These are phyloP conservation scores for Rhynchophorus ferrugineus DNA, from an alignment of 1,140 invertebrate genomes.

Conservation along the genomic window DNA sequence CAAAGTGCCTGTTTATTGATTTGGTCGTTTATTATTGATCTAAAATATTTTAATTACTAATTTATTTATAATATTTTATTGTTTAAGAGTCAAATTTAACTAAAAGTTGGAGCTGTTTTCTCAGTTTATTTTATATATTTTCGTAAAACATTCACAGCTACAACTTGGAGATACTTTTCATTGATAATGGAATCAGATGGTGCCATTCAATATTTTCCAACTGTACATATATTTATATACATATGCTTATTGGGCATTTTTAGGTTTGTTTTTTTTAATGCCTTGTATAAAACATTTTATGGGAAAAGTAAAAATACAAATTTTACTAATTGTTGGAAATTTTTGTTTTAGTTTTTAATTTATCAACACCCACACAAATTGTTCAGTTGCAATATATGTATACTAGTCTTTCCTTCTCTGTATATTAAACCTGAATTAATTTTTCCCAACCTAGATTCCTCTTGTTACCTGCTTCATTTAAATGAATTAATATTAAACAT, in stretches of 20 bases:
- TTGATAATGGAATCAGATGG: constrained; percentile 33
- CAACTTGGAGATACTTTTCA: constrained; percentile 6
- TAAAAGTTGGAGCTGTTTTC: background rate
- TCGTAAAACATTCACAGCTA: constrained; percentile 5
- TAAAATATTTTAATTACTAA: constrained; percentile 13
- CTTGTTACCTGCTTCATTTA: no score
- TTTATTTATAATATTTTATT: constrained; percentile 17
- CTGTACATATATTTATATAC: constrained; percentile 33
- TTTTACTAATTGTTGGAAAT: constrained; percentile 24
- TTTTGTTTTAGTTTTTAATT: constrained; percentile 17
- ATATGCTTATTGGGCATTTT: constrained; percentile 31
- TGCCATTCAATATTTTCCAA: constrained; percentile 31
- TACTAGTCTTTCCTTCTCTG: constrained; percentile 25
- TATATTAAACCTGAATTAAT: no score
- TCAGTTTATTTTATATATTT: background rate
- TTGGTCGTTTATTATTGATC: constrained; percentile 28
- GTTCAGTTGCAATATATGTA: constrained; percentile 31
- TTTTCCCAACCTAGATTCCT: no score
- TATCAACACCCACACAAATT: constrained; percentile 10
- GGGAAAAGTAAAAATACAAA: constrained; percentile 14
- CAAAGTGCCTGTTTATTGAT: constrained; percentile 36
- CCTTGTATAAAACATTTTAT: constrained; percentile 1
- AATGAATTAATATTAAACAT: no score
- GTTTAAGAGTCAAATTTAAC: constrained; percentile 5
- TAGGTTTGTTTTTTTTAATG: constrained; percentile 30